These are phyloP conservation scores for Microplitis manilae DNA, from an alignment of 2,888 invertebrate genomes.

Conservation along the genomic window DNA sequence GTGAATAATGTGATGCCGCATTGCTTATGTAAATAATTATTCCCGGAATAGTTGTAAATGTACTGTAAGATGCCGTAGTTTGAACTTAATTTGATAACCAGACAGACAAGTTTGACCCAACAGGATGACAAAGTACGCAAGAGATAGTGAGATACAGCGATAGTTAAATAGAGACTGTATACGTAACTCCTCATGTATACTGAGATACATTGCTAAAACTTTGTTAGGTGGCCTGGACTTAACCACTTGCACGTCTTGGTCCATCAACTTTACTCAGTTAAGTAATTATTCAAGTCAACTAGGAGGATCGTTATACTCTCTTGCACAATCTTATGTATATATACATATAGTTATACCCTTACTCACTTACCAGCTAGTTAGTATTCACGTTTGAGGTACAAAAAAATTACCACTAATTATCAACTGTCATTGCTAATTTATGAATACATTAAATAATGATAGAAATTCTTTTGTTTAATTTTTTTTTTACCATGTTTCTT, in stretches of 20 bases:
- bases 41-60: not conserved
- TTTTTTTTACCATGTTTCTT: too few species aligned
- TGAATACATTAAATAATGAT: too few species aligned
- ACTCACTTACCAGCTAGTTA: constrained; percentile 38
- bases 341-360: not conserved
- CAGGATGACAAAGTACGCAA: constrained; percentile 26
- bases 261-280: constrained; percentile 52
- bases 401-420: not conserved
- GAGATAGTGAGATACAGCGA: constrained; percentile 21
- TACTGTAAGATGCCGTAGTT: constrained; percentile 51
- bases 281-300: constrained; percentile 50
- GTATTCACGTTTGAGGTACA: constrained; percentile 35
- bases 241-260: constrained; percentile 47
- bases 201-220: constrained; percentile 47
- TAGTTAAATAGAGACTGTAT: constrained; percentile 25
- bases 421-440: too few species aligned
- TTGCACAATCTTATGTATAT: not conserved
- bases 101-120: constrained; percentile 45
- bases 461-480: too few species aligned
- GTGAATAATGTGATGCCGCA: not conserved
- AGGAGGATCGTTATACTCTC: constrained; percentile 19
- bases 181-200: constrained; percentile 41
- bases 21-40: not conserved
- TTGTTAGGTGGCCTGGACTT: constrained; percentile 45
- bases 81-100: constrained; percentile 61